Base-by-base conservation (phyloP, 2,113 vertebrate genomes). In the Hemicordylus capensis region DNA sequence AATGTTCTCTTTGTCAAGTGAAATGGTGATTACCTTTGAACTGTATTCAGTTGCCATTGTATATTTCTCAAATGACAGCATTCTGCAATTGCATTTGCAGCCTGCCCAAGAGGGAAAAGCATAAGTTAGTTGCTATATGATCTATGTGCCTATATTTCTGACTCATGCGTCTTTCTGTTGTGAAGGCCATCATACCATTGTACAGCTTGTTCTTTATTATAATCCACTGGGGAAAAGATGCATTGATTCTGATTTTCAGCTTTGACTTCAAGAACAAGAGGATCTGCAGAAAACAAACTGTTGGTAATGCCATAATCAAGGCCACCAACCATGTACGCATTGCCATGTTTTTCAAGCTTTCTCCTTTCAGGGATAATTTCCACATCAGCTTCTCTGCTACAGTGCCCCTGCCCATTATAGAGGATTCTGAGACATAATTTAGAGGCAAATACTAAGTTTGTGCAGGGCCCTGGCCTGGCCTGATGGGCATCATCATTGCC, bases 291-390 rank as follows among this genome's bases (percentile, higher is more conserved):
- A 83, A 73, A 81, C 85, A 74, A 20, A 84, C 84, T 87, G 34
- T 82, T 86, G 92, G 20, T 83, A 83, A 77, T 14, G 17, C 11
- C 20, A 82, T 67, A 69, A 80, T 84, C 83, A 92, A 94, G 67
- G 73, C 72, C 72, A 79, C 59, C 31, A 90, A 64, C 9, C 51
- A 83, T 77, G 89, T 85, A 78, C 63, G 1, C 59, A 77, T 28
- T 61, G 22, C 22, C 8, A 4, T 3, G 70, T 73, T 73, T 46
- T 73, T 73, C 10, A 73, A 72, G 42, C 26, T 72, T 44, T 72
- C 42, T 72, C 10, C 70, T 14, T 28, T 11, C 20, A 26, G 42
- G 70, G 28, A 73, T 14, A 24, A 4, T 24, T 26, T 70, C 37
- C 39, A 44, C 20, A 70, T 42, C 37, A 24, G 34, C 6, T 42